Conservation (phyloP, 2,797 vertebrate genomes). For the Leontopithecus rosalia region DNA sequence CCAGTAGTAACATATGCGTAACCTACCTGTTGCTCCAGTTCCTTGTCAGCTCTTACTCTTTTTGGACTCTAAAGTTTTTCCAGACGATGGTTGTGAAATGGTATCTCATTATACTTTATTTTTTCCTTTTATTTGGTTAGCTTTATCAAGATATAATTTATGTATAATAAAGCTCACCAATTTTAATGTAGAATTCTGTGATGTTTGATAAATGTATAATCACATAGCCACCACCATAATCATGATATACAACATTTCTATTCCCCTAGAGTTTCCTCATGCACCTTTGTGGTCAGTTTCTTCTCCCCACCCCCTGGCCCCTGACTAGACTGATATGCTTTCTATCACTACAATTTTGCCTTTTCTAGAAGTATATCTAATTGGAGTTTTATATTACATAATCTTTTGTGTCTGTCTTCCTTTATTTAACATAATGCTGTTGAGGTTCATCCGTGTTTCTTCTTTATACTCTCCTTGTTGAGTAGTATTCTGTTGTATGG, state of each 20-base stretch:
- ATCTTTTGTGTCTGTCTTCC: background rate
- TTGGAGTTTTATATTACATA: background rate
- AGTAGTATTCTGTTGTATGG: background rate
- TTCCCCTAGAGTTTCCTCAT: background rate
- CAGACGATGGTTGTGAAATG: background rate
- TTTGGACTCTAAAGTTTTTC: background rate
- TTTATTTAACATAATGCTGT: background rate
- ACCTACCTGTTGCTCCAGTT: background rate
- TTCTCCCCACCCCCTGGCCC: background rate
- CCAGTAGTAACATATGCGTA: background rate
- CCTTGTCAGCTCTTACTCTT: background rate
- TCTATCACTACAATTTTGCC: background rate
- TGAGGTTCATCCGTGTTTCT: background rate
- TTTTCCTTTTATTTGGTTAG: background rate
- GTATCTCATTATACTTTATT: background rate
- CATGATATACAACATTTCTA: background rate
- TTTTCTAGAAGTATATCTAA: background rate
- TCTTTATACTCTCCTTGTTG: background rate
- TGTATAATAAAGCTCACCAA: background rate
- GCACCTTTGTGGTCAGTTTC: background rate
- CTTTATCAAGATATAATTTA: background rate
- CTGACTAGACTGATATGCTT: background rate
- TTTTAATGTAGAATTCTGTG: background rate
- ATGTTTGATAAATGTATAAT: background rate
- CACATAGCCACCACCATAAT: background rate